A percentile compares a stretch with the other conserved stretches of the same genome.
phyloP scores from a whole-genome alignment of 2,113 vertebrate species.

The Pyrgilauda ruficollis region DNA sequence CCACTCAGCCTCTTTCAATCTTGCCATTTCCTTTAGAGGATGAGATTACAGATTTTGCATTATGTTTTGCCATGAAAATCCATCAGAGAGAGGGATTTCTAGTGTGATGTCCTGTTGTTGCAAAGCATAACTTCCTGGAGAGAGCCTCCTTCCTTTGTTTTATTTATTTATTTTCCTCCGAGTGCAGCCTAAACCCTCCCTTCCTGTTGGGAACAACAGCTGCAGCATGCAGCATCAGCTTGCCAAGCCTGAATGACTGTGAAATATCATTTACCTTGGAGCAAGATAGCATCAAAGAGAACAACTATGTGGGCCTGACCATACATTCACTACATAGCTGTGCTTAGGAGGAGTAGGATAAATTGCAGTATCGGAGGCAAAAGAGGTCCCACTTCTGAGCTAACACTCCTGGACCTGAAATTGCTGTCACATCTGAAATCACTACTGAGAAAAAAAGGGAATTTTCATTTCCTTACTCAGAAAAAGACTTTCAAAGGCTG shows the following conservation, averaged over 20 bases:
- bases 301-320: not conserved
- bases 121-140: not conserved
- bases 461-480: not conserved
- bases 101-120: not conserved
- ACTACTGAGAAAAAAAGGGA: not conserved
- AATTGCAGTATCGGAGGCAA: not conserved
- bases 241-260: conserved; percentile 1
- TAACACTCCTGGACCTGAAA: not conserved
- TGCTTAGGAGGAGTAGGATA: not conserved
- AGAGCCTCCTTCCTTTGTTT: not conserved
- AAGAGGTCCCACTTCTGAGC: not conserved
- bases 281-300: conserved; percentile 30
- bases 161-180: not conserved
- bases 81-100: not conserved
- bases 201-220: conserved; percentile 49
- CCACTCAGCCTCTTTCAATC: not conserved
- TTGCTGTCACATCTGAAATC: not conserved
- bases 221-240: not conserved
- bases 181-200: not conserved
- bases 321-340: conserved; percentile 20
- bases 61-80: not conserved
- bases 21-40: not conserved
- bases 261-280: conserved; percentile 38
- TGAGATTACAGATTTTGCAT: not conserved
- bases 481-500: not conserved